phyloP scores from a whole-genome alignment of 2,113 vertebrate genomes.

The Paracyprichromis sp. region DNA sequence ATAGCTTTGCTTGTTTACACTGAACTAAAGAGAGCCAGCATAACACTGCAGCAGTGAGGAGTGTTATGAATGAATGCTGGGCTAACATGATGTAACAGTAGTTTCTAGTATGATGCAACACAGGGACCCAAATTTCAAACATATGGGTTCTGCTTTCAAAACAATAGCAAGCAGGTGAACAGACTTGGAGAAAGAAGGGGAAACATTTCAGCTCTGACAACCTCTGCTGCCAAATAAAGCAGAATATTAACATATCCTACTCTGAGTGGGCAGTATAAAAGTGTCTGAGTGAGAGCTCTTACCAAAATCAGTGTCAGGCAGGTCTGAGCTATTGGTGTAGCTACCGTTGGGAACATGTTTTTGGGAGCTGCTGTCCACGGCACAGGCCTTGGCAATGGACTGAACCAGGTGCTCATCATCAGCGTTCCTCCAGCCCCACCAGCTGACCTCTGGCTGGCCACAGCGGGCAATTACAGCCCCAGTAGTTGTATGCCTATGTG shows the following conservation, averaged over 20 bases:
- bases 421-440: slow-evolving; percentile 98
- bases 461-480: slow-evolving; percentile 95
- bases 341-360: slow-evolving; percentile 74
- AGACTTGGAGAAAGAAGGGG: background rate
- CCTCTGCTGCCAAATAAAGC: background rate
- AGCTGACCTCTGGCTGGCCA: slow-evolving; percentile 96
- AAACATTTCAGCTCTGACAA: background rate
- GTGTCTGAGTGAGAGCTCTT: slow-evolving; percentile 1
- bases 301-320: slow-evolving; percentile 92
- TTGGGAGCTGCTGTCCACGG: slow-evolving; percentile 75
- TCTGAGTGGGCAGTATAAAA: background rate
- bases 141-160: background rate
- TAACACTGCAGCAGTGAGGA: background rate
- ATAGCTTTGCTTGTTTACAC: background rate
- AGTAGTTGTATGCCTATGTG: slow-evolving; percentile 84
- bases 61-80: background rate
- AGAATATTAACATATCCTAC: background rate
- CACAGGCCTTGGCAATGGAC: slow-evolving; percentile 92
- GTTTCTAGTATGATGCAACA: background rate
- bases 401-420: slow-evolving; percentile 95
- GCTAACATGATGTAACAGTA: background rate
- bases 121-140: background rate
- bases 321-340: slow-evolving; percentile 77
- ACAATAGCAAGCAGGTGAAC: background rate
- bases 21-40: background rate